Base-by-base conservation (phyloP, 1,140 invertebrate species). In the Prorops nasuta region DNA sequence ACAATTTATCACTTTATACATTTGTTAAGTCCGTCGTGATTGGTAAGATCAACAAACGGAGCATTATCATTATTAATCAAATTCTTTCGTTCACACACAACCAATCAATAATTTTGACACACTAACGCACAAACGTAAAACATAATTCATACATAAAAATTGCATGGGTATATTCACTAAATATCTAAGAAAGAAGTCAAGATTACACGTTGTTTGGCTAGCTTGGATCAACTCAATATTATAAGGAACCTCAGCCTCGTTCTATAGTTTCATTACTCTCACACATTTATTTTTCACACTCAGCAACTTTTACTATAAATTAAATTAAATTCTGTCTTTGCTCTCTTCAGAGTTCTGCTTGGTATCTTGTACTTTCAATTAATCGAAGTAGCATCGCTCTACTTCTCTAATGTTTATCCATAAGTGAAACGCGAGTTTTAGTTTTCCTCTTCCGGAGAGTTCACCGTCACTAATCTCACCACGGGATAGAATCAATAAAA, bases 91-190 rank as follows among this genome's bases (percentile, higher is more conserved):
- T 58, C 65, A 72, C 64, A 66, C 66, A 60, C 67, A 72, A 67
- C 51, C 62, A 50, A 67, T 69, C 61, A 62, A 63, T 56, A 71
- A 63, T 60, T 58, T 63, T 51, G 47, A 70, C 62, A 61, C 64
- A 64, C 56, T 56, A 57, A 40, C 64, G 62, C 65, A 69, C 64
- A 20, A 64, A 58, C 66, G 66, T 65, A 64, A 67, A 69, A 63
- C 31, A 54, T 40, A 31, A 57, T 21, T 10, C 24, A 42, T 47
- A 63, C 57, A 60, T 63, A 60, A 59, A 54, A 62, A 65, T 58
- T 54, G 41, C 49, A 54, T 61, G 49, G 36, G 14, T n/a, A 35
- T 56, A 63, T 40, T 44, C 48, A 16, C 60, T 65, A 67, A 63
- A 60, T 66, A 66, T 60, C 55, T 63, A 63, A 54, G 59, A 64